A percentile compares a stretch with the other conserved stretches of the same genome.
Evolutionary conservation across 2,888 invertebrate species (phyloP).

Genomic region (Spodoptera picta): DNA sequence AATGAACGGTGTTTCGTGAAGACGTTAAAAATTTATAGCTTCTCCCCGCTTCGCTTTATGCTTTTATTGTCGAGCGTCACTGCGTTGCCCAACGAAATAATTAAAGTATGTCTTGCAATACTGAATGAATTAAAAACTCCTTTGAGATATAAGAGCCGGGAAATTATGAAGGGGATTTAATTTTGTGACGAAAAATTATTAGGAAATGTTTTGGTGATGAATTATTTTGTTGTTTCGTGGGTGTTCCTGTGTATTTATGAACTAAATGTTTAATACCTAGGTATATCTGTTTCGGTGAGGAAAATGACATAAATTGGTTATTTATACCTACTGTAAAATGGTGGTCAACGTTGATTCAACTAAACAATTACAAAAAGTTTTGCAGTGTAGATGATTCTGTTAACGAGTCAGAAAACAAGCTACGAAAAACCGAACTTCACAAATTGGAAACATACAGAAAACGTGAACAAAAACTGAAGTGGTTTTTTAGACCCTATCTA

Average conservation of each 20-base stretch:
- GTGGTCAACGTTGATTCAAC: too few relatives aligned
- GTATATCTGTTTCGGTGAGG: too few relatives aligned
- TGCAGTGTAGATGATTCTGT: too few relatives aligned
- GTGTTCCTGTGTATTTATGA: background rate
- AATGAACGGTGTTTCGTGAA: conserved; percentile 77
- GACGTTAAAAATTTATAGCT: conserved; percentile 83
- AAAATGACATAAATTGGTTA: too few relatives aligned
- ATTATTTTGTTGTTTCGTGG: background rate
- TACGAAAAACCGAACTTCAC: too few relatives aligned
- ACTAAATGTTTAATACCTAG: too few relatives aligned
- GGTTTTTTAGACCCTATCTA: too few relatives aligned
- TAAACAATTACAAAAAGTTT: too few relatives aligned
- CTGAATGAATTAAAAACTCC: conserved; percentile 56
- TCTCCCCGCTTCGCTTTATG: conserved; percentile 71
- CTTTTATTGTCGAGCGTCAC: conserved; percentile 75
- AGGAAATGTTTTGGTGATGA: background rate
- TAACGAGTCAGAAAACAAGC: too few relatives aligned
- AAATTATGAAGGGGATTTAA: conserved; percentile 26
- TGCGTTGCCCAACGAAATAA: conserved; percentile 56
- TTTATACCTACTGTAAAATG: too few relatives aligned
- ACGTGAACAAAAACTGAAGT: too few relatives aligned
- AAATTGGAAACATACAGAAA: too few relatives aligned
- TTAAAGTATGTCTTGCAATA: conserved; percentile 60
- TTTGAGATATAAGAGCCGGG: conserved; percentile 37
- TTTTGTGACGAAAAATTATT: conserved; percentile 23